A percentile compares a stretch with the other conserved stretches of the same genome.
Evolutionary conservation across 2,888 invertebrate genomes (phyloP).

Genomic region (Branchinecta sandiegonensis): DNA sequence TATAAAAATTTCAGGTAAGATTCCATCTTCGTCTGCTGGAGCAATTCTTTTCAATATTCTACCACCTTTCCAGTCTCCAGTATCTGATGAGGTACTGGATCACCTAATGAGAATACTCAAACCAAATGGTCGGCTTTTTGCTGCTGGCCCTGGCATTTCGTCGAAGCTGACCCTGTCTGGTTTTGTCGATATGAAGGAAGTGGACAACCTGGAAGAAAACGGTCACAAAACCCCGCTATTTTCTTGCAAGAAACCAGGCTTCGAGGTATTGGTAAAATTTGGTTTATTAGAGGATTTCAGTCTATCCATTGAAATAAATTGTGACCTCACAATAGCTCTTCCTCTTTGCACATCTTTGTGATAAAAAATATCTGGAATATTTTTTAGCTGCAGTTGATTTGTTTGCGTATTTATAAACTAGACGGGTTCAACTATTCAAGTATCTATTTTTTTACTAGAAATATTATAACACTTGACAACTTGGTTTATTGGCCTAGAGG

Average conservation of each 20-base stretch:
- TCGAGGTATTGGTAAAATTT: background rate
- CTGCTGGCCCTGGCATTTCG: background rate
- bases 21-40: background rate
- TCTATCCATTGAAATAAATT: no score
- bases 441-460: no score
- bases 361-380: no score
- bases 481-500: no score
- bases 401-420: no score
- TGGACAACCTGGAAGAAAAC: background rate
- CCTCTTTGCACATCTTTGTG: no score
- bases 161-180: background rate
- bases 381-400: no score
- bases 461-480: no score
- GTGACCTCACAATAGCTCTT: no score
- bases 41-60: conserved; percentile 6
- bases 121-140: background rate
- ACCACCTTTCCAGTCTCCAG: background rate
- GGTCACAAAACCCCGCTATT: background rate
- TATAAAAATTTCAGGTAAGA: background rate
- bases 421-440: no score
- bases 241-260: background rate
- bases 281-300: no score
- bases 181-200: background rate
- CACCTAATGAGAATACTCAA: background rate
- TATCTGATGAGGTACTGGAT: background rate